Evolutionary conservation across 2,888 invertebrate genomes (phyloP), one percentile per base, ranked within the genome.

Genomic region (Acleris holmiana): DNA sequence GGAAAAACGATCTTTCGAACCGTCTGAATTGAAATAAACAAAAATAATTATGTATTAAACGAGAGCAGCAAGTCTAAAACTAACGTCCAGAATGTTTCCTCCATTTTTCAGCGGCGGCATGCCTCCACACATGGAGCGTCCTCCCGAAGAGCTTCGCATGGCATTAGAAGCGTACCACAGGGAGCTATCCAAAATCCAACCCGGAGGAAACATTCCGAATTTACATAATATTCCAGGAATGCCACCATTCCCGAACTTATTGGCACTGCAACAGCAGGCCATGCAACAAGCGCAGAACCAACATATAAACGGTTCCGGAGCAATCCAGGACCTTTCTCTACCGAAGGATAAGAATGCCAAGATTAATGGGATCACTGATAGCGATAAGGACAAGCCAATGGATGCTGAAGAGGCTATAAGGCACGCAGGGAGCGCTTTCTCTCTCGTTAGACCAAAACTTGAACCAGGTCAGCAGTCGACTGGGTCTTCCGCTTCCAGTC

Each of bases 81-180:
- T 94, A 93, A 94, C 90, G 82, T 93, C 80, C 86, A 96, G 96
- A 93, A 94, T 95, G 93, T 96, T 97, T 91, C 97, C 97, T 71
- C 97, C 97, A 82, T 95, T 96, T 94, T 96, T 97, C 91, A 96
- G 97, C 80, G 94, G 95, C 74, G 94, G 95, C 61, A 93, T 94
- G 82, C 93, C 94, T 74, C 94, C 94, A 60, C 93, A 94, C 75
- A 94, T 93, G 88, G 92, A 92, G 75, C 80, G 93, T 69, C 91
- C 92, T 60, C 92, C 96, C n/a, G 98, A 98, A 75, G 98, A 98
- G 77, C 96, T 98, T 78, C 95, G 98, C 48, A 93, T 98, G 93
- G 97, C 98, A 13, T 89, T 98, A 50, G 98, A 98, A 79, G 97
- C 98, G 25, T 98, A 98, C 90, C 98, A 98, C 83, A 95, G 98